A percentile compares a stretch with the other conserved stretches of the same genome.
These are phyloP conservation scores for Esox masquinongy DNA, from an alignment of 2,797 vertebrate species.

Conservation along the genomic window DNA sequence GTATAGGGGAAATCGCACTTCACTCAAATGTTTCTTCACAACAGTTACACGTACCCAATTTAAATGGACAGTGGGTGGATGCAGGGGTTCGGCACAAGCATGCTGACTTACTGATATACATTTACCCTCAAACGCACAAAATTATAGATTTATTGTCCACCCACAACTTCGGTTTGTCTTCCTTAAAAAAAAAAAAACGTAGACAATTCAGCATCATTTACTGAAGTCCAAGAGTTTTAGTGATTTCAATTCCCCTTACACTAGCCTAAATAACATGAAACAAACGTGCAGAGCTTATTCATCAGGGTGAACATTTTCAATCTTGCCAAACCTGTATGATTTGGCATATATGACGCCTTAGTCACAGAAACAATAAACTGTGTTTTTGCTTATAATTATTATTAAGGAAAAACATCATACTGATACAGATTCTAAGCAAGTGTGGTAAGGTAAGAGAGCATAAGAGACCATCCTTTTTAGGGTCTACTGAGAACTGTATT, in stretches of 20 bases:
- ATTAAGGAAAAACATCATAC: not conserved
- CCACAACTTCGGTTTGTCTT: not conserved
- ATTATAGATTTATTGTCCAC: constrained; percentile 2
- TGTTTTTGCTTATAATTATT: not conserved
- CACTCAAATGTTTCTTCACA: constrained; percentile 64
- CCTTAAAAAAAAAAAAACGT: not conserved
- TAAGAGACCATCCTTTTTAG: not conserved
- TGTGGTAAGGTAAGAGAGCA: not conserved
- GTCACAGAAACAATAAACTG: not conserved
- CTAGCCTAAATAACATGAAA: not conserved
- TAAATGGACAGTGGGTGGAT: constrained; percentile 43
- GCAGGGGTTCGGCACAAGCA: constrained; percentile 41
- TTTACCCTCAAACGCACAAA: constrained; percentile 16
- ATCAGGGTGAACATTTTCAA: not conserved
- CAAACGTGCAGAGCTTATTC: not conserved
- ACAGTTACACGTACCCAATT: constrained; percentile 58
- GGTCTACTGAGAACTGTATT: not conserved
- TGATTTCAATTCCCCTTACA: not conserved
- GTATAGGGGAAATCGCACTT: constrained; percentile 57
- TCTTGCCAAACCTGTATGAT: not conserved
- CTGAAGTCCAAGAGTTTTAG: not conserved
- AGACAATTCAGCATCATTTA: not conserved
- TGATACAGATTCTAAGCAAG: not conserved
- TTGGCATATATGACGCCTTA: not conserved
- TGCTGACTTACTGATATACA: constrained; percentile 30